A percentile compares a stretch with the other conserved stretches of the same genome.
phyloP scores from a whole-genome alignment of 2,888 invertebrate genomes.

The Meghimatium bilineatum region DNA sequence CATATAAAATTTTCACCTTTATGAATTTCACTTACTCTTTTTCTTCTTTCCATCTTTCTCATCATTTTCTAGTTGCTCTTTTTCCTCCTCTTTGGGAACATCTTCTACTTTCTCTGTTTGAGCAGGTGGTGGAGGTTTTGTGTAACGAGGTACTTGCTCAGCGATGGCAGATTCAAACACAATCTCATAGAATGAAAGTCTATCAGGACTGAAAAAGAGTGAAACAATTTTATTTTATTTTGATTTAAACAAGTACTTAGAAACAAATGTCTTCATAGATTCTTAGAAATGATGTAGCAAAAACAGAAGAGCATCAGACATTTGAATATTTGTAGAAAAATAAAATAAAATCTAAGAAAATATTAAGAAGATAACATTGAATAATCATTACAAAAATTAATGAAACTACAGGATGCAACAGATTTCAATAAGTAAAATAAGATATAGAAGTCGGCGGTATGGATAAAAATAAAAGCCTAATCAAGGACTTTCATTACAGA shows the following conservation, averaged over 20 bases:
- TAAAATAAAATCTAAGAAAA: no score
- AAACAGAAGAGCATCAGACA: no score
- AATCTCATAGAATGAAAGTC: constrained; percentile 73
- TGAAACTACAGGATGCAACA: no score
- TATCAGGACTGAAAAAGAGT: constrained; percentile 66
- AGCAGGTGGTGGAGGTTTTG: constrained; percentile 14
- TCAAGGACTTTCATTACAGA: no score
- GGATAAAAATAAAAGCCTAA: no score
- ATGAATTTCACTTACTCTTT: not conserved
- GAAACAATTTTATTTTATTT: not conserved
- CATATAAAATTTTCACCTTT: not conserved
- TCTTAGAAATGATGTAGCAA: not conserved
- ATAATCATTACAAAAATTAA: no score
- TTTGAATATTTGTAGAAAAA: no score
- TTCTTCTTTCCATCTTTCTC: constrained; percentile 34
- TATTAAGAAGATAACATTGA: no score
- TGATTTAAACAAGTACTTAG: not conserved
- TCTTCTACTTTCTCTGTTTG: constrained; percentile 31
- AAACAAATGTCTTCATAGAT: not conserved
- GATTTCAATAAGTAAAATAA: no score
- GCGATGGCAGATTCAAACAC: constrained; percentile 68
- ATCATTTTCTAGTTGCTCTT: not conserved
- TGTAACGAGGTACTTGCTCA: constrained; percentile 68
- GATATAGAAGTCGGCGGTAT: no score
- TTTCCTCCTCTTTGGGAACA: not conserved